A percentile compares a stretch with the other conserved stretches of the same genome.
phyloP scores from a whole-genome alignment of 2,797 vertebrate genomes.

The Tokudaia tokunoshimensis region DNA sequence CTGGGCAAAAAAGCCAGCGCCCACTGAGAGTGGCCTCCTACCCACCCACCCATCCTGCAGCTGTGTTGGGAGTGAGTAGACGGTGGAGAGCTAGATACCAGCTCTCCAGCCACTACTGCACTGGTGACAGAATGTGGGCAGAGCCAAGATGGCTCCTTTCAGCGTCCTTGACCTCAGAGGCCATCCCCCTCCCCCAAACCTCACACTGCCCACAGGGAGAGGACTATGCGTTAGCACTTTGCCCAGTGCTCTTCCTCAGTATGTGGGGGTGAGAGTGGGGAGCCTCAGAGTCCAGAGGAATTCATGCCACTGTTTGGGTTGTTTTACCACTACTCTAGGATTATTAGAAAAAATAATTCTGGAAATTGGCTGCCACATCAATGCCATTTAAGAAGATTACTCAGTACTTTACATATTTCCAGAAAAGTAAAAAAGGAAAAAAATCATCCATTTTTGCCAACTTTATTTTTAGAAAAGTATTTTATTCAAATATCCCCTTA shows the following conservation, averaged over 20 bases:
- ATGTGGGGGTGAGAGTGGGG: neutral
- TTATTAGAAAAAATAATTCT: constrained; percentile 53
- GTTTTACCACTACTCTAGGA: neutral
- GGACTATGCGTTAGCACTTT: neutral
- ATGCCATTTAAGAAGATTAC: constrained; percentile 54
- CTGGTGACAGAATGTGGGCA: neutral
- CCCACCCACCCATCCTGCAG: neutral
- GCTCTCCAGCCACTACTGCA: neutral
- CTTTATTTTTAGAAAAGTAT: constrained; percentile 84
- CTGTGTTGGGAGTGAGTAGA: neutral
- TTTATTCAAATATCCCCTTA: constrained; percentile 74
- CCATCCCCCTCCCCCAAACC: neutral
- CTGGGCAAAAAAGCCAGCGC: neutral
- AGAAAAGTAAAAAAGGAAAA: constrained; percentile 60
- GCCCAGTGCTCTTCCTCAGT: neutral
- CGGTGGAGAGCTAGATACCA: too few species aligned
- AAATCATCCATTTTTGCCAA: constrained; percentile 75
- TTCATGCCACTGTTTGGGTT: neutral
- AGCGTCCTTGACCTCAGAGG: neutral
- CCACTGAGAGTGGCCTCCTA: neutral
- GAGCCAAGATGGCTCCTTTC: neutral
- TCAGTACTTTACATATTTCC: constrained; percentile 69
- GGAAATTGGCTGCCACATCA: constrained; percentile 55
- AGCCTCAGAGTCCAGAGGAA: neutral
- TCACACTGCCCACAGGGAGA: neutral